Evolutionary conservation across 2,888 invertebrate species (phyloP), one percentile per base, ranked within the genome.

Genomic region (Sarcophaga variegata): DNA sequence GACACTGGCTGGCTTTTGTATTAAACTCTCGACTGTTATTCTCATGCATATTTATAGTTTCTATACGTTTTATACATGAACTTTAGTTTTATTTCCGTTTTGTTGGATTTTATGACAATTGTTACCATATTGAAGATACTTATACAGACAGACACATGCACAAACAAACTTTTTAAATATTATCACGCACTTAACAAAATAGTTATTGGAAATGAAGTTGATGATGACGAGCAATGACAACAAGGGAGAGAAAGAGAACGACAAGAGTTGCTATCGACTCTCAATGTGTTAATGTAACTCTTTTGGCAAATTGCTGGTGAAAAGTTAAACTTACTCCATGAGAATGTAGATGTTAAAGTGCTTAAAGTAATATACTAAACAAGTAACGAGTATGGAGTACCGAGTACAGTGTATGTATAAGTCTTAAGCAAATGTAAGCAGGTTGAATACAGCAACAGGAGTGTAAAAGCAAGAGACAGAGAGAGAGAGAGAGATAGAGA

Each of bases 21-120:
- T 27, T 66, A 64, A 78, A 69, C 63, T 62, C 69, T 77, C 62
- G 60, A 62, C 60, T 81, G 45, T 71, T 27, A 17, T 71, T 45
- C 81, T 87, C 84, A 84, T 84, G 54, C 84, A 84, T 87, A 81
- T 84, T 84, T 64, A 80, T 80, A 54, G 20, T 12, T 27, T 66
- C 14, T 69, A 10, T 54, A 72, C 54, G 70, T 82, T 77, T 76
- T 60, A 25, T 66, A 66, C 75, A 84, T 83, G 83, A 86, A 86
- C 83, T 86, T 86, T 79, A 79, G 75, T 83, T 87, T 84, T 71
- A 81, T 84, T 87, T 87, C 77, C 87, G 78, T 84, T 78, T 79
- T 71, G 84, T 84, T 84, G 78, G 70, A 70, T 83, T 81, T 84
- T 76, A 84, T 87, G 87, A 84, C 87, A 87, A 87, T 87, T 87